Percentiles rank a stretch among this genome's conserved stretches.
Evolutionary conservation across 2,888 invertebrate genomes (phyloP).

Genomic region (Lepetodrilus schrolli): DNA sequence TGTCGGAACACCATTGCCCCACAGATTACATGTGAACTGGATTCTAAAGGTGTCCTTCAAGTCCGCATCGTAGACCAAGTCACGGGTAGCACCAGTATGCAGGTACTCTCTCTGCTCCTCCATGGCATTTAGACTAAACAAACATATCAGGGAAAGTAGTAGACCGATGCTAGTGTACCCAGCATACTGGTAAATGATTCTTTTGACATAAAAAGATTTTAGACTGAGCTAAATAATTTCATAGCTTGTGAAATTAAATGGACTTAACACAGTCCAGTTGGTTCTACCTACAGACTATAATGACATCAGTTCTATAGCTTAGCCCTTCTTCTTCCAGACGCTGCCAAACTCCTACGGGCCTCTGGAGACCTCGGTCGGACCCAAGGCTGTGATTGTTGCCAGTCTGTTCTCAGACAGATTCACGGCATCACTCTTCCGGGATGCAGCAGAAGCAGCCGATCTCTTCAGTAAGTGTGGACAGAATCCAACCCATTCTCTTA

Average conservation of each 20-base stretch:
- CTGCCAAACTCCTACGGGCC: slow-evolving; percentile 57
- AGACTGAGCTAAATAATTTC: too few relatives aligned
- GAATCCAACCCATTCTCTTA: too few relatives aligned
- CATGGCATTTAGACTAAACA: too few relatives aligned
- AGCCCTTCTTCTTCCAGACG: slow-evolving; percentile 40
- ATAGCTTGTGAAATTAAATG: background rate
- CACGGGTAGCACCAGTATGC: slow-evolving; percentile 44
- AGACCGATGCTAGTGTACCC: too few relatives aligned
- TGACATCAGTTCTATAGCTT: too few relatives aligned
- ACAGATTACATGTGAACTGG: slow-evolving; percentile 40
- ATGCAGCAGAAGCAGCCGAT: slow-evolving; percentile 45
- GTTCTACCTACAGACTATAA: background rate
- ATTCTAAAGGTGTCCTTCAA: slow-evolving; percentile 52
- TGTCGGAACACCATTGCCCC: slow-evolving; percentile 58
- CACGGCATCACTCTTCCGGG: slow-evolving; percentile 51
- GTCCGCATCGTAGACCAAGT: slow-evolving; percentile 53
- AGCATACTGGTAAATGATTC: too few relatives aligned
- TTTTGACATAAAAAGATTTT: too few relatives aligned
- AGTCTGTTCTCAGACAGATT: slow-evolving; percentile 56
- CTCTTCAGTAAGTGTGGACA: slow-evolving; percentile 52
- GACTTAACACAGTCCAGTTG: background rate
- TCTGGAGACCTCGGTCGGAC: slow-evolving; percentile 44
- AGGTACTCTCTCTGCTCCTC: too few relatives aligned
- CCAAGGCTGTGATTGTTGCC: slow-evolving; percentile 43
- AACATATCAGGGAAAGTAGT: too few relatives aligned